Percentiles rank a stretch among this genome's conserved stretches.
phyloP scores from a whole-genome alignment of 2,113 vertebrate species.

The Cyanistes caeruleus region DNA sequence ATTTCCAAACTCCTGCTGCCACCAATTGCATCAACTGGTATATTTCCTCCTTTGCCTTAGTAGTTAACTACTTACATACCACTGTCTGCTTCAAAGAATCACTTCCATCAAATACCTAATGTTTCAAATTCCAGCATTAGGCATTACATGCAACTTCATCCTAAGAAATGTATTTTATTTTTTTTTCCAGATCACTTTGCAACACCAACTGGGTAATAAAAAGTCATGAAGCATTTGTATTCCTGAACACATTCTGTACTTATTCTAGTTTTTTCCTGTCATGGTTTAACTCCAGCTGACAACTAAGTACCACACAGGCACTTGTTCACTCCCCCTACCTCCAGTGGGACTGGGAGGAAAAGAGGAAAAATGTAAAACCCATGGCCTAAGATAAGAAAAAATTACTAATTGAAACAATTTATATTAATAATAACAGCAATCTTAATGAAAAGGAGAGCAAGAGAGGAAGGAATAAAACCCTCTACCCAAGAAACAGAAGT shows the following conservation, averaged over 20 bases:
- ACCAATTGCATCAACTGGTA: constrained; percentile 40
- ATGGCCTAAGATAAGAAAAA: neutral
- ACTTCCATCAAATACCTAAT: neutral
- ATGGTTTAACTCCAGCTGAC: neutral
- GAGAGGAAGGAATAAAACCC: neutral
- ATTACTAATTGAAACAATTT: neutral
- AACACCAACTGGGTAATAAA: neutral
- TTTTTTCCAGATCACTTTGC: neutral
- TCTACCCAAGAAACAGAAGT: neutral
- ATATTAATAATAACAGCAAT: neutral
- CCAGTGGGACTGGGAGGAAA: neutral
- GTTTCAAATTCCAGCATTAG: neutral
- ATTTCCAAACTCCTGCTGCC: constrained; percentile 58
- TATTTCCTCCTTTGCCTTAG: neutral
- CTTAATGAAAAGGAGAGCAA: neutral
- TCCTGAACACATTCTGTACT: neutral
- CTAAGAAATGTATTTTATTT: neutral
- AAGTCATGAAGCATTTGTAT: neutral
- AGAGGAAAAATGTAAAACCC: neutral
- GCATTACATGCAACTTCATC: neutral
- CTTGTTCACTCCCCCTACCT: neutral
- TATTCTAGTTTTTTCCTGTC: neutral
- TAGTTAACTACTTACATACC: constrained; percentile 37
- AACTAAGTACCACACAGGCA: neutral
- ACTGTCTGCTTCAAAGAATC: neutral